Evolutionary conservation across 2,888 invertebrate genomes (phyloP), one percentile per base, ranked within the genome.

Genomic region (Tetranychus piercei): DNA sequence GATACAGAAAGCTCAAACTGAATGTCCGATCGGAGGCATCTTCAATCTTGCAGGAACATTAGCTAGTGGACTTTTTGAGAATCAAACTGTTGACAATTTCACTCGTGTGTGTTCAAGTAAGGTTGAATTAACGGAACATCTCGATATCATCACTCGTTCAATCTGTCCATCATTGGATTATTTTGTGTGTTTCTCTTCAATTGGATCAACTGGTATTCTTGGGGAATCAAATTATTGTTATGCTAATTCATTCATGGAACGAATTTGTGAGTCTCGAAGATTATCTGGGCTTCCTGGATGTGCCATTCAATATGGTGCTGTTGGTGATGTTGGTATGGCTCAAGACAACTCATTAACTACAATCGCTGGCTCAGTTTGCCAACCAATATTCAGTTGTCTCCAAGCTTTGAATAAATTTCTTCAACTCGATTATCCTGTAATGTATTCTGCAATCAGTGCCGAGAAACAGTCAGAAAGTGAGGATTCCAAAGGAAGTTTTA

Each of bases 301-400:
- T 73, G 94, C 96, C 69, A 92, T 99, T 80, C 97, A 99, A 84
- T 97, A 97, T 97, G 97, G 97, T 79, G 96, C 95, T 77, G 91
- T 97, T 80, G 96, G 95, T 76, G 97, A 97, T 82, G 95, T 95
- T 67, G 97, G 97, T 74, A 86, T 97, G 75, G 87, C 96, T 77
- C 84, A 91, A 80, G 93, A 94, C 80, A 89, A 88, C 71, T 90
- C 94, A 87, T 86, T 92, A 0, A 92, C 92, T 79, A 90, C 97
- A 78, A 94, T 94, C 77, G 97, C 97, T 78, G 97, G 97, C 78
- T 96, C 97, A 9, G 83, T 95, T 79, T 96, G 96, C 18, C 97
- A 99, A 84, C 88, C 94, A 79, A 92, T 99, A 86, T 84, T 88
- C 18, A 95, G 94, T 44, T 97, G 97, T 83, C 85, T 97, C 80